Conservation (phyloP, 2,113 vertebrate species). For the Xyliphius kryptos region DNA sequence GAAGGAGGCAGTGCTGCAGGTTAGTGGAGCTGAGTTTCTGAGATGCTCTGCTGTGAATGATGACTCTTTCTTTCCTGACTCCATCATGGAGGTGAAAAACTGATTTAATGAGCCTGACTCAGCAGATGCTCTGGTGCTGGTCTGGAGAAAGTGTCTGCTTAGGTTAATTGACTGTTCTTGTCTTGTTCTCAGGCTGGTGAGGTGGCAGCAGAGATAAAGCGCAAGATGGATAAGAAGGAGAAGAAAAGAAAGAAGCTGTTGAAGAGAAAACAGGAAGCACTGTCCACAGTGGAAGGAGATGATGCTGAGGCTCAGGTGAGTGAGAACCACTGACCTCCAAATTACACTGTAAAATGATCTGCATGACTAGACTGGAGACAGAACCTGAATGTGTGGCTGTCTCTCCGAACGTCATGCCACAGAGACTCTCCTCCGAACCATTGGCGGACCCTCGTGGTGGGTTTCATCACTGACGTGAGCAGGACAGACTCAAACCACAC, state of each 20-base stretch:
- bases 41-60: slow-evolving; percentile 65
- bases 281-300: slow-evolving; percentile 48
- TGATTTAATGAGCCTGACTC: slow-evolving; percentile 99
- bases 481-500: slow-evolving; percentile 42
- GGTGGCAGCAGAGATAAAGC: slow-evolving; percentile 72
- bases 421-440: slow-evolving; percentile 64
- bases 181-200: slow-evolving; percentile 64
- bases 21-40: slow-evolving; percentile 39
- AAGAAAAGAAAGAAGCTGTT: slow-evolving; percentile 80
- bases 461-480: slow-evolving; percentile 66
- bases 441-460: slow-evolving; percentile 58
- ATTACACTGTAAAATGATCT: rapidly evolving
- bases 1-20: slow-evolving; percentile 84
- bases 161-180: no score
- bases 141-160: not conserved
- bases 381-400: slow-evolving; percentile 46
- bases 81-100: slow-evolving; percentile 66
- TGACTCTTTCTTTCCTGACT: slow-evolving; percentile 68
- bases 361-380: slow-evolving; percentile 61
- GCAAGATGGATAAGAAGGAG: slow-evolving; percentile 80
- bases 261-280: slow-evolving; percentile 65
- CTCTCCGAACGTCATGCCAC: slow-evolving; percentile 62
- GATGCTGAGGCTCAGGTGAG: slow-evolving; percentile 22
- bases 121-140: slow-evolving; percentile 1
- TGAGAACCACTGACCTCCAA: no score